A percentile compares a stretch with the other conserved stretches of the same genome.
Conservation (phyloP, 2,888 invertebrate species). For the Listrodromus nycthemerus region DNA sequence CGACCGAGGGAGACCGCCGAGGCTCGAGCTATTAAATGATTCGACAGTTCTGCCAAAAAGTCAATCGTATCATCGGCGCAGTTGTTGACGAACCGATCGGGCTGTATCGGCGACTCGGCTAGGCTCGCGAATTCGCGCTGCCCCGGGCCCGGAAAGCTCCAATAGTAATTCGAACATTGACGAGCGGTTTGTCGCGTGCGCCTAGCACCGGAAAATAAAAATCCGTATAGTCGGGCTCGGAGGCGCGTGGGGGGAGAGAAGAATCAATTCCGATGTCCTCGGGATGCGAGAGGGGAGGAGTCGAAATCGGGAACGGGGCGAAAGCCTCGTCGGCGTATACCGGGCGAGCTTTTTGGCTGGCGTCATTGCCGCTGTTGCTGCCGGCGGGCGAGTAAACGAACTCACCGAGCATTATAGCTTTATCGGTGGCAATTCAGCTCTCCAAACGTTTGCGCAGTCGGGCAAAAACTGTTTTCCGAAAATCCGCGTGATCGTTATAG, state of each 20-base stretch:
- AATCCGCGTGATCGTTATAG: conserved; percentile 29
- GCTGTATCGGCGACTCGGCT: not conserved
- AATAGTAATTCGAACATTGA: conserved; percentile 4
- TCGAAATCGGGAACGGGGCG: not conserved
- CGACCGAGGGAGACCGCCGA: not conserved
- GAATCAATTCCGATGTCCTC: conserved; percentile 1
- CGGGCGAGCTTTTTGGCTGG: conserved; percentile 18
- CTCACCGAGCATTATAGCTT: conserved; percentile 56
- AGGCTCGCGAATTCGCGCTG: not conserved
- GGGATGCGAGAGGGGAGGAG: not conserved
- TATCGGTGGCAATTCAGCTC: conserved; percentile 63
- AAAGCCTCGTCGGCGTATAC: conserved; percentile 4
- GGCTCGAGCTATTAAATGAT: not conserved
- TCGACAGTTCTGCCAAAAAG: not conserved
- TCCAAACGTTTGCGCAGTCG: conserved; percentile 62
- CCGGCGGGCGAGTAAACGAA: conserved; percentile 44
- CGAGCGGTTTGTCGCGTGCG: not conserved
- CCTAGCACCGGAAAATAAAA: conserved; percentile 12
- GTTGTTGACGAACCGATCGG: not conserved
- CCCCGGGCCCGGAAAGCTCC: not conserved
- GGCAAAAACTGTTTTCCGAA: conserved; percentile 52
- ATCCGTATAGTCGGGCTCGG: not conserved
- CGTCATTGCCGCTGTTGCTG: conserved; percentile 34
- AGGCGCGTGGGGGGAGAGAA: not conserved
- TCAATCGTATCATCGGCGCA: not conserved